Evolutionary conservation across 2,113 vertebrate genomes (phyloP).

Genomic region (Spheniscus mendiculus): DNA sequence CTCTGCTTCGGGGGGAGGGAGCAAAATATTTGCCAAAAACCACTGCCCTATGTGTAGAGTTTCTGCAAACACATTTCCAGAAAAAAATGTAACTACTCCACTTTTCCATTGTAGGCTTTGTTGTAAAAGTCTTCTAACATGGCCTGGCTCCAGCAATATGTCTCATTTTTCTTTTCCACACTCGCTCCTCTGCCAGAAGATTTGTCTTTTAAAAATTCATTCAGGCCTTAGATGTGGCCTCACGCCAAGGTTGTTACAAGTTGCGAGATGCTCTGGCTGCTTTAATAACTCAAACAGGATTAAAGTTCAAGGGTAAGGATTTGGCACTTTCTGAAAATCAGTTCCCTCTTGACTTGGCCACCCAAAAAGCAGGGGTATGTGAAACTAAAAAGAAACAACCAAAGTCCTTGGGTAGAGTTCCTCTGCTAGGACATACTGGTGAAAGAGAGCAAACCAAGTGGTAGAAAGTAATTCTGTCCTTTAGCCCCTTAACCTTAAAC

Average conservation of each 20-base stretch:
- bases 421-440: background rate
- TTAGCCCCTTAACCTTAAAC: background rate
- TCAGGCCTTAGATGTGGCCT: background rate
- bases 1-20: background rate
- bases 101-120: background rate
- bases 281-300: background rate
- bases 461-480: background rate
- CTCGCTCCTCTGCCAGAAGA: background rate
- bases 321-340: background rate
- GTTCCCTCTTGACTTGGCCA: background rate
- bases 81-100: rapidly evolving
- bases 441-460: background rate
- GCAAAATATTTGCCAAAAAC: background rate
- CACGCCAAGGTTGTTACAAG: background rate
- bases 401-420: background rate
- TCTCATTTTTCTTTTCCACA: background rate
- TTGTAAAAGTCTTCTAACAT: background rate
- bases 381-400: background rate
- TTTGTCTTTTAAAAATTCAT: background rate
- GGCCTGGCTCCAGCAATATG: background rate
- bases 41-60: background rate
- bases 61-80: background rate
- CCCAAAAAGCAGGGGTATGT: background rate
- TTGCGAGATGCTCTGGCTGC: background rate
- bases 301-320: background rate